Percentiles rank a stretch among this genome's conserved stretches.
These are phyloP conservation scores for Rallus limicola DNA, from an alignment of 2,113 vertebrate genomes.

Conservation along the genomic window DNA sequence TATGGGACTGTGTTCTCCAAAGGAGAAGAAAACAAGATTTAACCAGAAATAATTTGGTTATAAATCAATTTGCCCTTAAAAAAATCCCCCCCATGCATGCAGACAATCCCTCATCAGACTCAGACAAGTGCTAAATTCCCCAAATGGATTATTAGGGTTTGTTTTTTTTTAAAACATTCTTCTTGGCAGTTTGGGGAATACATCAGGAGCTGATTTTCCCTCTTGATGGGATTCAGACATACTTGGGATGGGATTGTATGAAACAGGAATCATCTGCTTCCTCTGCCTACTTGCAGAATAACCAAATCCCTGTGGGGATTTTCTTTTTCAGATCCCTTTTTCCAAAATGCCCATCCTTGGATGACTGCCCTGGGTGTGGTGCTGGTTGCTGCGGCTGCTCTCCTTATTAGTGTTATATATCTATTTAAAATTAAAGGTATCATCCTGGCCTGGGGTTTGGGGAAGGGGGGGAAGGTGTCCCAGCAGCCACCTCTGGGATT, in stretches of 20 bases:
- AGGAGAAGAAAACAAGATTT: background rate
- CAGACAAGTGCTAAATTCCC: background rate
- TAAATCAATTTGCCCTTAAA: background rate
- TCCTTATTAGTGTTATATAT: fast-evolving
- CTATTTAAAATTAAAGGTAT: background rate
- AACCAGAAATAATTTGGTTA: background rate
- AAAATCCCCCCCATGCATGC: background rate
- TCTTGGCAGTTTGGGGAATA: background rate
- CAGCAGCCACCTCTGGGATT: too few species aligned
- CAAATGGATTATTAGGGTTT: too few species aligned
- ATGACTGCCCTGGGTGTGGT: background rate
- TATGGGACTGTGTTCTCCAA: background rate
- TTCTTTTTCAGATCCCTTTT: background rate
- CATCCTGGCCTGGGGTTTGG: fast-evolving
- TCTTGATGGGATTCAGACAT: background rate
- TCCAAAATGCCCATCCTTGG: background rate
- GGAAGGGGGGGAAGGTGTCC: background rate
- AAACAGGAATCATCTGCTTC: background rate
- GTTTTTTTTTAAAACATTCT: background rate
- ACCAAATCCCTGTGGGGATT: background rate
- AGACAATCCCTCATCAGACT: background rate
- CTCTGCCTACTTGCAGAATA: background rate
- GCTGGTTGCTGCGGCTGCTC: fast-evolving
- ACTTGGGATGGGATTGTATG: background rate
- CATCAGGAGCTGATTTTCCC: background rate